Evolutionary conservation across 2,797 vertebrate species (phyloP).

Genomic region (Chrosomus eos): DNA sequence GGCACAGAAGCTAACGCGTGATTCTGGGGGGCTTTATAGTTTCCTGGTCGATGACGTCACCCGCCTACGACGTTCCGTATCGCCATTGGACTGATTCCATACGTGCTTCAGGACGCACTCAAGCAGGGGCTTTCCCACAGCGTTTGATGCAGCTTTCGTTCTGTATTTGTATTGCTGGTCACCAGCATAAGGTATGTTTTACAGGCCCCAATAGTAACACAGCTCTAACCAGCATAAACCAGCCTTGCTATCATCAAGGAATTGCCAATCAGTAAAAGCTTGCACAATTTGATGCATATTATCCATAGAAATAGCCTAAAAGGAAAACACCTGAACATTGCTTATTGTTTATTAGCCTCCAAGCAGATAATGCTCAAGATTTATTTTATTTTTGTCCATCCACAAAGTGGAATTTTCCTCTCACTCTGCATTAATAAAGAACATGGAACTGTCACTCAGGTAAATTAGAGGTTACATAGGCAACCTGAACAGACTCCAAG

Average conservation of each 20-base stretch:
- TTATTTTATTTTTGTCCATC: constrained; percentile 28
- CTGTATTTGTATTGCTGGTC: not conserved
- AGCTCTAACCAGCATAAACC: too few species aligned
- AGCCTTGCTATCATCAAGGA: not conserved
- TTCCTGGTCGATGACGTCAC: too few species aligned
- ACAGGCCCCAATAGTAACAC: not conserved
- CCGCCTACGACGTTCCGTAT: too few species aligned
- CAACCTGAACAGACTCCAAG: not conserved
- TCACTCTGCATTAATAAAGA: constrained; percentile 43
- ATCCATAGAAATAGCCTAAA: not conserved
- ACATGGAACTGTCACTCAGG: constrained; percentile 8
- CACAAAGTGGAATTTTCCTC: constrained; percentile 26
- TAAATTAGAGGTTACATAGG: constrained; percentile 1
- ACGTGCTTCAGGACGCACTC: too few species aligned
- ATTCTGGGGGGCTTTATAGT: too few species aligned
- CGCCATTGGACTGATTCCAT: too few species aligned
- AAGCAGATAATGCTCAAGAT: not conserved
- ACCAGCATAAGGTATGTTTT: not conserved
- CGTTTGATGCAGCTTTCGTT: too few species aligned
- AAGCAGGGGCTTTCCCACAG: too few species aligned
- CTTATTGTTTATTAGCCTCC: not conserved
- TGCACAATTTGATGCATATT: too few species aligned
- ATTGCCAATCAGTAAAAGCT: not conserved
- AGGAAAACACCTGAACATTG: not conserved
- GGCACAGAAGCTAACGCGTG: too few species aligned